Evolutionary conservation across 2,888 invertebrate species (phyloP).

Genomic region (Drosophila phalerata): DNA sequence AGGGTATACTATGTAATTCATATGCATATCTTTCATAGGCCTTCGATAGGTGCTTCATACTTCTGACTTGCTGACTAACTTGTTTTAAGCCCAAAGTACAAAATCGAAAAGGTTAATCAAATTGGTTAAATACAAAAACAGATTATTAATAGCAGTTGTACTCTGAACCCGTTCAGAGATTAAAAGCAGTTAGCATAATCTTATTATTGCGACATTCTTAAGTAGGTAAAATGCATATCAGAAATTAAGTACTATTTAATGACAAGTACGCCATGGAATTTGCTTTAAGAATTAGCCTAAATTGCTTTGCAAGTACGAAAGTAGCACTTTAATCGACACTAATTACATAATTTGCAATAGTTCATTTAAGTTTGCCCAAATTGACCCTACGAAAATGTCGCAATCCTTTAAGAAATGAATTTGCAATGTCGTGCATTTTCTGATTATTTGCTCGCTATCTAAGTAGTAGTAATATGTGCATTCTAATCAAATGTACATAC

Average conservation of each 20-base stretch:
- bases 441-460: slow-evolving; percentile 10
- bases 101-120: slow-evolving; percentile 20
- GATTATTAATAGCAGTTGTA: slow-evolving; percentile 16
- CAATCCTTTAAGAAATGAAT: neutral
- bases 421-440: neutral
- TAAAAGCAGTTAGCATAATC: slow-evolving; percentile 18
- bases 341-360: slow-evolving; percentile 12
- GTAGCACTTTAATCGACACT: neutral
- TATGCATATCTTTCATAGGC: slow-evolving; percentile 1
- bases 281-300: neutral
- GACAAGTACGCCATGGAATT: neutral
- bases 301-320: neutral
- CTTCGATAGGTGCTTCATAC: neutral
- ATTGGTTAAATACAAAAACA: slow-evolving; percentile 1
- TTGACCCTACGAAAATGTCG: neutral
- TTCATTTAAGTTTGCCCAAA: neutral
- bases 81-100: slow-evolving; percentile 29
- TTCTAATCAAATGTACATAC: slow-evolving; percentile 1
- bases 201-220: slow-evolving; percentile 10
- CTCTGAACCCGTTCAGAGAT: slow-evolving; percentile 35
- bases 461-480: slow-evolving; percentile 14
- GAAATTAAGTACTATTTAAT: neutral
- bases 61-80: slow-evolving; percentile 6
- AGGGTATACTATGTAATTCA: slow-evolving; percentile 8
- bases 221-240: neutral